phyloP scores from a whole-genome alignment of 2,113 vertebrate species.

The Marmota monax region DNA sequence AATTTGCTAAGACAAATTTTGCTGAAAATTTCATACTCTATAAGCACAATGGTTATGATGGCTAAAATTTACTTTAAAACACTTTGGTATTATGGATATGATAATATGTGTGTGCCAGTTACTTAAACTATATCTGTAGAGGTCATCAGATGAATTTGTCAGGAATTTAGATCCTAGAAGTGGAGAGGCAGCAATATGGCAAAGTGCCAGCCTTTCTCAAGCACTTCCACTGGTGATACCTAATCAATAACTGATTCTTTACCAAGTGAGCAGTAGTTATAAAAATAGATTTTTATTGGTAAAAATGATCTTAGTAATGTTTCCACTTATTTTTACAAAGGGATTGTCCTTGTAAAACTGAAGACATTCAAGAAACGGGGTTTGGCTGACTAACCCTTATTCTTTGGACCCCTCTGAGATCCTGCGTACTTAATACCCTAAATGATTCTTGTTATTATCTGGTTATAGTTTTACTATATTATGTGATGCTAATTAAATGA shows the following conservation, averaged over 20 bases:
- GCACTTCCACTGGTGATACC: background rate
- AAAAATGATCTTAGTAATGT: background rate
- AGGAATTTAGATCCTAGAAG: background rate
- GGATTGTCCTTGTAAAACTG: background rate
- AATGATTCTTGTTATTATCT: background rate
- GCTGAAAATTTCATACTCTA: background rate
- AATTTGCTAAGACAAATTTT: background rate
- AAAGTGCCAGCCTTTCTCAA: background rate
- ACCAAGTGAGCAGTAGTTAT: background rate
- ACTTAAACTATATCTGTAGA: background rate
- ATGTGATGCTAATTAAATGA: background rate
- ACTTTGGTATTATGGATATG: background rate
- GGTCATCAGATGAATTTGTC: background rate
- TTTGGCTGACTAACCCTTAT: background rate
- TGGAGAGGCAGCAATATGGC: background rate
- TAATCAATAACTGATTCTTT: background rate
- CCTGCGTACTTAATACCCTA: background rate
- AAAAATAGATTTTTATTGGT: background rate
- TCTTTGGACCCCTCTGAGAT: background rate
- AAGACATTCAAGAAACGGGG: background rate
- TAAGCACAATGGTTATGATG: background rate
- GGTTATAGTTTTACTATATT: background rate
- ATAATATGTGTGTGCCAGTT: background rate
- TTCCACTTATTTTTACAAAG: background rate
- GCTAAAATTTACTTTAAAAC: constrained; percentile 26